Base-by-base conservation (phyloP, 2,113 vertebrate genomes). In the Phocoena sinus region DNA sequence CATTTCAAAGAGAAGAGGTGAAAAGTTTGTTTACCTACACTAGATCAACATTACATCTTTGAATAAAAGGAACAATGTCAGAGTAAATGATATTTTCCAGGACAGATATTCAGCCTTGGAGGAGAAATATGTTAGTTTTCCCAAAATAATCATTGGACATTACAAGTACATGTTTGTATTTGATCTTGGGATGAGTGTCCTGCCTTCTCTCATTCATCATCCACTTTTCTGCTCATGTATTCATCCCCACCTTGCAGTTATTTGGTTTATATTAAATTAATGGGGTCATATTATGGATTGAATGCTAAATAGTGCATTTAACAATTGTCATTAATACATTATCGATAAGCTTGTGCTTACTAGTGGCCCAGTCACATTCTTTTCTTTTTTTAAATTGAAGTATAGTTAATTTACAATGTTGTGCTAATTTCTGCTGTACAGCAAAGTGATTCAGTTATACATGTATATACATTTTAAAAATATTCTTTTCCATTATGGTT, bases 191-290 rank as follows among this genome's bases (percentile, higher is more conserved):
- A 14, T 88, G n/a, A 67, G 26, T 88, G 26, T n/a, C 15, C 36
- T 92, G 5, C 26, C 89, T 60, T 76, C 36, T 94, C 41, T 89
- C 41, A 50, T 26, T 70, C 11, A 33, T 71, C 23, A 41, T 44
- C 18, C 38, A 81, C 9, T 53, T 58, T 93, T 91, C 10, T 87
- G 11, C 6, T 77, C 9, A 31, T 81, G 25, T 11, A 41, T 38
- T 82, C 77, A 47, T 77, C 31, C n/a, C 17, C 14, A 60, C 7
- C 36, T 68, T 47, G n/a, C 17, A 47, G 26, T 41, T 91, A 60
- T 17, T 62, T 60, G 23, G 12, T 50, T 97, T 88, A n/a, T 73
- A 87, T 94, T 79, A 95, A 84, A 74, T 89, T 62, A 88, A 38
- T 58, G 47, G 12, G 18, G 44, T 60, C n/a, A 36, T 50, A 53